phyloP scores from a whole-genome alignment of 2,797 vertebrate species.

The Champsocephalus gunnari region DNA sequence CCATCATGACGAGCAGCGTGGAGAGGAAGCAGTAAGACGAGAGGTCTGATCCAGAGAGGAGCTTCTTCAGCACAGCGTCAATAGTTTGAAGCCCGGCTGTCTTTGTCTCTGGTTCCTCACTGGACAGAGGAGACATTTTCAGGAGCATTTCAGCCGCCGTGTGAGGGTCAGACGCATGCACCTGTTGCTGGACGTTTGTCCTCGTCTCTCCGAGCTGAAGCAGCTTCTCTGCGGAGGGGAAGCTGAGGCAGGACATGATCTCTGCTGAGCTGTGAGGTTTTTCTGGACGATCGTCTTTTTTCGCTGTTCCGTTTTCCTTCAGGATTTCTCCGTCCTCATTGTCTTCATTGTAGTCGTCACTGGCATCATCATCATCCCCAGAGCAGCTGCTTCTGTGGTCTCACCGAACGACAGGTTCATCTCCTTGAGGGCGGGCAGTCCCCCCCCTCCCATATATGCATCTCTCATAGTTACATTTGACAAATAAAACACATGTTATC shows the following conservation, averaged over 20 bases:
- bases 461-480: too few relatives aligned
- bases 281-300: conserved; percentile 61
- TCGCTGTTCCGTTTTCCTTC: conserved; percentile 75
- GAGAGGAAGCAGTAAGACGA: conserved; percentile 89
- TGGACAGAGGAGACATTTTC: conserved; percentile 91
- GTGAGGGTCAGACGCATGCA: conserved; percentile 87
- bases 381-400: too few relatives aligned
- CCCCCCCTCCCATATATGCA: too few relatives aligned
- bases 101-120: conserved; percentile 87
- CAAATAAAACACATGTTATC: too few relatives aligned
- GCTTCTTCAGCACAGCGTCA: conserved; percentile 89
- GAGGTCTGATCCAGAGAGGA: conserved; percentile 86
- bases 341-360: too few relatives aligned
- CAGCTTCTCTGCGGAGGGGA: conserved; percentile 91
- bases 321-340: conserved; percentile 44
- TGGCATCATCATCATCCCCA: too few relatives aligned
- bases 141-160: conserved; percentile 89
- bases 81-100: conserved; percentile 75
- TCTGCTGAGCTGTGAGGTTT: conserved; percentile 75
- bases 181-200: conserved; percentile 87
- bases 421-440: too few relatives aligned
- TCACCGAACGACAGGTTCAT: too few relatives aligned
- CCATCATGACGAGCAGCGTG: conserved; percentile 90
- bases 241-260: conserved; percentile 87
- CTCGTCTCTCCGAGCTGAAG: conserved; percentile 89